Conservation (phyloP, 2,797 vertebrate genomes). For the Morelia viridis region DNA sequence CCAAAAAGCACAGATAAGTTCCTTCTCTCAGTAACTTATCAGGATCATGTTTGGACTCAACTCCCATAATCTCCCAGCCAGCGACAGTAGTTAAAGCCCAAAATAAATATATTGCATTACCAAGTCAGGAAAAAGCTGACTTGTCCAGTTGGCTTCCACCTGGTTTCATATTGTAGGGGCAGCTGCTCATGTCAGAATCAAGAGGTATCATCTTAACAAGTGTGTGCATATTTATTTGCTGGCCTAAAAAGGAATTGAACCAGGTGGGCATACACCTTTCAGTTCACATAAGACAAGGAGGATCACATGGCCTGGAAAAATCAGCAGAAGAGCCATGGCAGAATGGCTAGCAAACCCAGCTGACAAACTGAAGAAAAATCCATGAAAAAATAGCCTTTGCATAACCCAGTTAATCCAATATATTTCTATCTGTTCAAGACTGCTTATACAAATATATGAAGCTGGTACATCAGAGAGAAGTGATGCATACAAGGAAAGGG, state of each 20-base stretch:
- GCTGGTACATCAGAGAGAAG: no score
- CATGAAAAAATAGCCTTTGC: background rate
- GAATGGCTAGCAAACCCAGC: background rate
- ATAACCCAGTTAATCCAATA: background rate
- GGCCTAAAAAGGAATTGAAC: background rate
- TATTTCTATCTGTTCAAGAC: background rate
- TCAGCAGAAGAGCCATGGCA: background rate
- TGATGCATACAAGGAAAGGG: background rate
- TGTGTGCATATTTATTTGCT: background rate
- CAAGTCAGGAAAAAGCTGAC: background rate
- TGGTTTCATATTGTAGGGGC: background rate
- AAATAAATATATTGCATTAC: background rate
- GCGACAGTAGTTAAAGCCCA: background rate
- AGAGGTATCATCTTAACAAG: no score
- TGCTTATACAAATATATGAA: background rate
- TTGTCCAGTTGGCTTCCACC: background rate
- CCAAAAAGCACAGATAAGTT: background rate
- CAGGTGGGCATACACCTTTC: background rate
- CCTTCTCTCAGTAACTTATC: background rate
- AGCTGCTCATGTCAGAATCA: background rate
- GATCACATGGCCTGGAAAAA: background rate
- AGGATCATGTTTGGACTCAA: background rate
- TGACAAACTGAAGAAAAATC: background rate
- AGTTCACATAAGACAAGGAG: background rate
- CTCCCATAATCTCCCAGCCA: background rate